Evolutionary conservation across 2,113 vertebrate genomes (phyloP).

Genomic region (Psittacara wagleri): DNA sequence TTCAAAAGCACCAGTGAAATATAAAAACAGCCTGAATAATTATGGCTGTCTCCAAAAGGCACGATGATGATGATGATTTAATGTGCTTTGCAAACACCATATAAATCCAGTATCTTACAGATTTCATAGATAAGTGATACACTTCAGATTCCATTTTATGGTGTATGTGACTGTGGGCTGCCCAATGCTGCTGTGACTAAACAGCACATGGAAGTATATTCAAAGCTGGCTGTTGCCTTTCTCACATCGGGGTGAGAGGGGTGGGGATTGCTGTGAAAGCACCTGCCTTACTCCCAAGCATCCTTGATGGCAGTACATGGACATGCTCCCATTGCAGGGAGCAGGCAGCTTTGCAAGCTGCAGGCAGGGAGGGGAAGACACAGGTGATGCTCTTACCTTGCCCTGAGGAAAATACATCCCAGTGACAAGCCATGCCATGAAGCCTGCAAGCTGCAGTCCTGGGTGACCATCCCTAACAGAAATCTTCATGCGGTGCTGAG

Average conservation of each 20-base stretch:
- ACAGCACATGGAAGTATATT: neutral
- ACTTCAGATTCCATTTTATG: neutral
- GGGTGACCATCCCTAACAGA: fast-evolving
- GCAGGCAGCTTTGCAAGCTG: neutral
- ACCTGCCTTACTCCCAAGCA: neutral
- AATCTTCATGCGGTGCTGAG: fast-evolving
- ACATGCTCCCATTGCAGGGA: neutral
- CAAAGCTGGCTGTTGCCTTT: neutral
- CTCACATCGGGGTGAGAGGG: fast-evolving
- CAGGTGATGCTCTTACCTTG: neutral
- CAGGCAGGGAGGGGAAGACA: neutral
- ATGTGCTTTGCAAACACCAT: conserved; percentile 41
- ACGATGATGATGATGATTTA: neutral
- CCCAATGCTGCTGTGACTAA: neutral
- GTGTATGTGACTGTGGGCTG: neutral
- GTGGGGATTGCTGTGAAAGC: fast-evolving
- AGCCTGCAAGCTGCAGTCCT: neutral
- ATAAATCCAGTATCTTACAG: conserved; percentile 21
- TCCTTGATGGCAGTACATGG: fast-evolving
- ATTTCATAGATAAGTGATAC: neutral
- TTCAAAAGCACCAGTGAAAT: neutral
- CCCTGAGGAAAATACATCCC: neutral
- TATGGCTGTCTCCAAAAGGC: conserved; percentile 13
- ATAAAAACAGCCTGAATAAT: conserved; percentile 16
- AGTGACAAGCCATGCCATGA: neutral